Conservation (phyloP, 2,113 vertebrate species). For the Nerophis ophidion region DNA sequence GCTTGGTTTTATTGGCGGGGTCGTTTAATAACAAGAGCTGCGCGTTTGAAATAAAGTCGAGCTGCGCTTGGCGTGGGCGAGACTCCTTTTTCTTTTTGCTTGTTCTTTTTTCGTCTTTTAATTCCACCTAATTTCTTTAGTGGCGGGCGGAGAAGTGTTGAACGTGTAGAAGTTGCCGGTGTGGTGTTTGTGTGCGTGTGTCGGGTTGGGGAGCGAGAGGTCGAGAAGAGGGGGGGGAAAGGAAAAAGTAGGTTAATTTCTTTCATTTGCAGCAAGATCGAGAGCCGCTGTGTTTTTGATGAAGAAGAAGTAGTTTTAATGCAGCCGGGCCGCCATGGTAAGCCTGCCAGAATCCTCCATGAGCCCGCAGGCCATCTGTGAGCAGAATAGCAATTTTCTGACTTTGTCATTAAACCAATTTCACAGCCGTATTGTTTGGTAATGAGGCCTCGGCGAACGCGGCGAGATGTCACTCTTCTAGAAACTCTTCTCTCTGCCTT, state of each 20-base stretch:
- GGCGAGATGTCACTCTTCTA: conserved; percentile 89
- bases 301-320: conserved; percentile 93
- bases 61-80: conserved; percentile 62
- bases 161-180: too few species aligned
- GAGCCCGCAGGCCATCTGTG: conserved; percentile 98
- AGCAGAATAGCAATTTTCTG: conserved; percentile 99
- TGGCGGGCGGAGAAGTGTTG: conserved; percentile 41
- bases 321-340: conserved; percentile 93
- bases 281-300: conserved; percentile 83
- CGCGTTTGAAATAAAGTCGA: conserved; percentile 68
- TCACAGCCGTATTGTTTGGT: conserved; percentile 99
- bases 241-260: conserved; percentile 76
- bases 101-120: conserved; percentile 4
- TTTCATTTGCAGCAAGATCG: conserved; percentile 78
- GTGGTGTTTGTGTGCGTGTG: conserved; percentile 23
- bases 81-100: conserved; percentile 51
- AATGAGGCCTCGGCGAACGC: conserved; percentile 99
- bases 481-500: conserved; percentile 45
- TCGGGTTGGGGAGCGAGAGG: conserved; percentile 47
- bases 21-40: conserved; percentile 74
- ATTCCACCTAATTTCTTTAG: conserved; percentile 68
- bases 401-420: conserved; percentile 99
- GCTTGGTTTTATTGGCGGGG: conserved; percentile 71
- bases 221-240: conserved; percentile 52
- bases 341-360: conserved; percentile 91